These are phyloP conservation scores for Protobothrops mucrosquamatus DNA, from an alignment of 2,113 vertebrate genomes.

Conservation along the genomic window DNA sequence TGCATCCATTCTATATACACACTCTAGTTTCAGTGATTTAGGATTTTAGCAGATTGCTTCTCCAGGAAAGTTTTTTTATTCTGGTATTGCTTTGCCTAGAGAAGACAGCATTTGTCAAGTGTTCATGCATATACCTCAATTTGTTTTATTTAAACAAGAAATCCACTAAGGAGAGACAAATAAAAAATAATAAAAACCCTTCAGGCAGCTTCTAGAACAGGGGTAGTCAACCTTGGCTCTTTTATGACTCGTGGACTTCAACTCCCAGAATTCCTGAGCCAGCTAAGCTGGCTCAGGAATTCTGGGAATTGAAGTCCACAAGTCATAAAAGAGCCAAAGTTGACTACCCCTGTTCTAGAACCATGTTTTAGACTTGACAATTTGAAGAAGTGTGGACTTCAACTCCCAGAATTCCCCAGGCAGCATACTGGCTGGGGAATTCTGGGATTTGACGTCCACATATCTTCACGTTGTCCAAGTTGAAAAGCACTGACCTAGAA, in stretches of 20 bases:
- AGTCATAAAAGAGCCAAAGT: too few relatives aligned
- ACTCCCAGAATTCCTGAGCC: too few relatives aligned
- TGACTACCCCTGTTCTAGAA: too few relatives aligned
- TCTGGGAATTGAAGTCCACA: too few relatives aligned
- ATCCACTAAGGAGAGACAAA: not conserved
- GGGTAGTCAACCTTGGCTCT: too few relatives aligned
- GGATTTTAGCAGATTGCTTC: not conserved
- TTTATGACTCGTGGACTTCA: too few relatives aligned
- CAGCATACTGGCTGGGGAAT: not conserved
- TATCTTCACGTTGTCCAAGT: not conserved
- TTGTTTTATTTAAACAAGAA: not conserved
- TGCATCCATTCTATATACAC: too few relatives aligned
- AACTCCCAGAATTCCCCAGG: not conserved
- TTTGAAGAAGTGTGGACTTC: not conserved
- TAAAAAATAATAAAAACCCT: not conserved
- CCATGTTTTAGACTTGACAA: not conserved
- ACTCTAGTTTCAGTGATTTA: not conserved
- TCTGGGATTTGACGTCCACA: not conserved
- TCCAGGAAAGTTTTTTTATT: not conserved
- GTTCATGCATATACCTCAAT: not conserved
- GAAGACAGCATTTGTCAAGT: not conserved
- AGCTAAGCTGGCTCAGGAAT: too few relatives aligned
- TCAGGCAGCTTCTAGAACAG: too few relatives aligned
- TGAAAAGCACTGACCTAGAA: not conserved
- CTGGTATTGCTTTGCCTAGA: not conserved